Evolutionary conservation across 2,888 invertebrate genomes (phyloP), one percentile per base, ranked within the genome.

Genomic region (Eudemis profundana): DNA sequence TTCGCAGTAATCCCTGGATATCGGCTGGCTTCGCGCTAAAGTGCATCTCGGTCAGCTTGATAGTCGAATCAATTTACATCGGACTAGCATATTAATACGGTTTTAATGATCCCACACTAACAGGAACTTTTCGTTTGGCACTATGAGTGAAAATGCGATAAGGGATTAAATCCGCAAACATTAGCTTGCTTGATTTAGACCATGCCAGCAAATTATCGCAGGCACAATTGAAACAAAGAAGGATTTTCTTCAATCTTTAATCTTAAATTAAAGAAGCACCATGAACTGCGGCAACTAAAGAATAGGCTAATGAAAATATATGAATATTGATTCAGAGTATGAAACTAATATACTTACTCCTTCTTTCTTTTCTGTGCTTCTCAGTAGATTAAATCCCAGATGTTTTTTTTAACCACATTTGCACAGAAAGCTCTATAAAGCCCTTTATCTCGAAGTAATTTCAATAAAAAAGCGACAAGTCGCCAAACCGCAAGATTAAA

Each of bases 401-500:
- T 8, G 42, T 15, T 3, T 8, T 14, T 15, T 21, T 27, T 10
- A 14, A 47, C 10, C 29, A 17, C 15, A 33, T 36, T 5, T 23
- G 33, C n/a, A 61, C 14, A 40, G 49, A 27, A 38, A 49, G 17
- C 23, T 36, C 33, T 44, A 44, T 61, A 49, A 47, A 49, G 15
- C n/a, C 29, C 19, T 49, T 49, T 42, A 63, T 56, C 29, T 29
- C 21, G 3, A 27, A 54, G 49, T 23, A 4, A 51, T 57, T 57
- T 51, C 40, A 54, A 50, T 66, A 68, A 67, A 69, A 70, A 71
- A 70, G 68, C 73, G 76, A 72, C 73, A 74, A 80, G 70, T 77
- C 72, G 74, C 73, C 77, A 82, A 83, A 77, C 85, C 81, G 66
- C 81, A 78, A 84, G 84, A 86, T 87, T 85, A 86, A 86, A 84